A percentile compares a stretch with the other conserved stretches of the same genome.
phyloP scores from a whole-genome alignment of 1,140 invertebrate genomes.

The Saccostrea glomerata region DNA sequence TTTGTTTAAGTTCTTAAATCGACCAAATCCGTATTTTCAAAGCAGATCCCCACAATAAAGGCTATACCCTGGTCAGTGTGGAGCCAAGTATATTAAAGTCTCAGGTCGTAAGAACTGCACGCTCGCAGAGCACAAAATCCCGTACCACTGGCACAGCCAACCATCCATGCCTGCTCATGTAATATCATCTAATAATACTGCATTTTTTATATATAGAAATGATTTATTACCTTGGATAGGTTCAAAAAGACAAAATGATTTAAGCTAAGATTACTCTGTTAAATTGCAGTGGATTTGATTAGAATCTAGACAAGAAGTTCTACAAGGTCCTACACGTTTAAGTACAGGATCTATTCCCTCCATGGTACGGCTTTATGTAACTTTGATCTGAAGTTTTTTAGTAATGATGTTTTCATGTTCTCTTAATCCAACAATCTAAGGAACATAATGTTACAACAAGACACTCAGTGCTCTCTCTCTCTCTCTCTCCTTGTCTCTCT shows the following conservation, averaged over 20 bases:
- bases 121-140: slow-evolving; percentile 16
- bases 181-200: not conserved
- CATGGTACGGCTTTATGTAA: not conserved
- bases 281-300: not conserved
- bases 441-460: not conserved
- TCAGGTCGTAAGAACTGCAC: not conserved
- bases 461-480: not conserved
- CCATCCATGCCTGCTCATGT: not conserved
- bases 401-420: not conserved
- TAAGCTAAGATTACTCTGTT: not conserved
- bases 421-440: not conserved
- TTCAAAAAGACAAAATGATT: not conserved
- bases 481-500: slow-evolving; percentile 20
- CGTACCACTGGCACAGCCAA: not conserved
- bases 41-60: slow-evolving; percentile 16
- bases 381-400: slow-evolving; percentile 7
- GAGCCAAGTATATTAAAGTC: slow-evolving; percentile 28
- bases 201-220: not conserved
- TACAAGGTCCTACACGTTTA: not conserved
- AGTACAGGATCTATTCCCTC: not conserved
- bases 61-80: slow-evolving; percentile 22
- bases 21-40: slow-evolving; percentile 33
- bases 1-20: slow-evolving; percentile 33
- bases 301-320: not conserved
- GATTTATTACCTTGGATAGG: not conserved